A percentile compares a stretch with the other conserved stretches of the same genome.
Conservation (phyloP, 1,140 invertebrate genomes). For the Achroia grisella region DNA sequence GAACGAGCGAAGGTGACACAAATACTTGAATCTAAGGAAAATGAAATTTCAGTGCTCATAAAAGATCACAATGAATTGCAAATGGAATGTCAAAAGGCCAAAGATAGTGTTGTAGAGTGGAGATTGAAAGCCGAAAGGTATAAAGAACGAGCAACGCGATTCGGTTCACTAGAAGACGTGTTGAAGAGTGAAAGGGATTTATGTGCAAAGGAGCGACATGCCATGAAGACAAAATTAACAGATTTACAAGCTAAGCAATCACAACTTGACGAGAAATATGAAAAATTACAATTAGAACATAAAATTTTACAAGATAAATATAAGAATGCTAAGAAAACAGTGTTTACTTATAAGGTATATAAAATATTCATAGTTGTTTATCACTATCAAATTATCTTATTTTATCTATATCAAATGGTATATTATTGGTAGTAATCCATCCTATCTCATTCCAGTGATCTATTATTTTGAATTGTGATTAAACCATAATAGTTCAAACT, state of each 20-base stretch:
- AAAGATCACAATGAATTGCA: slow-evolving; percentile 57
- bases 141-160: slow-evolving; percentile 36
- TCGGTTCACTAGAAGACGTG: slow-evolving; percentile 41
- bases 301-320: slow-evolving; percentile 71
- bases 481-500: too few species aligned
- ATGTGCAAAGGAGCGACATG: slow-evolving; percentile 39
- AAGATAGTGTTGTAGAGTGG: slow-evolving; percentile 42
- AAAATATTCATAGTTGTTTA: background rate
- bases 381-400: slow-evolving; percentile 3
- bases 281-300: slow-evolving; percentile 42
- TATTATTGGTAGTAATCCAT: too few species aligned
- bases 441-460: too few species aligned
- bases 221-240: slow-evolving; percentile 31
- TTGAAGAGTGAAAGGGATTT: slow-evolving; percentile 50
- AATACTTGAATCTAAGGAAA: slow-evolving; percentile 64
- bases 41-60: slow-evolving; percentile 57
- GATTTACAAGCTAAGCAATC: slow-evolving; percentile 39
- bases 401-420: too few species aligned
- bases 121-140: slow-evolving; percentile 48
- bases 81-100: slow-evolving; percentile 43
- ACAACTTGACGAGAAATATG: slow-evolving; percentile 37
- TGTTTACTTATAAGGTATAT: slow-evolving; percentile 73
- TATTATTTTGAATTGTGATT: too few species aligned
- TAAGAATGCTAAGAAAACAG: slow-evolving; percentile 73
- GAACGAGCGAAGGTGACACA: slow-evolving; percentile 73